A percentile compares a stretch with the other conserved stretches of the same genome.
phyloP scores from a whole-genome alignment of 2,888 invertebrate species.

The Torymus auratus region DNA sequence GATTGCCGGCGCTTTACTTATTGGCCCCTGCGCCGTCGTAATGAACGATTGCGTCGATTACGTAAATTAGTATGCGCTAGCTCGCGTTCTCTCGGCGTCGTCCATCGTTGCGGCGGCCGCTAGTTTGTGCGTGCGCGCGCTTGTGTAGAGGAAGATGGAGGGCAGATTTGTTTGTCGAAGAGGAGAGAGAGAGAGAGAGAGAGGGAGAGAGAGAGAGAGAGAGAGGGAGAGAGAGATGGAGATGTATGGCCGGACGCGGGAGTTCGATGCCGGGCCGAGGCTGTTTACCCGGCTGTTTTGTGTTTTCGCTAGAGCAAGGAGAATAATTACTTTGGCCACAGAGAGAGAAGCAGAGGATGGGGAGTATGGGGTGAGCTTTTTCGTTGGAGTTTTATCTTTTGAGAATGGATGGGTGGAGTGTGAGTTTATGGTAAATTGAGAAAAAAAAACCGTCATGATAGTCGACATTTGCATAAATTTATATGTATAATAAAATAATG shows the following conservation, averaged over 20 bases:
- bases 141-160: constrained; percentile 27
- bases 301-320: too few relatives aligned
- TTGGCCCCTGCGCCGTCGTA: constrained; percentile 38
- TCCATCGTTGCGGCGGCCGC: not conserved
- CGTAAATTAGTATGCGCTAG: constrained; percentile 55
- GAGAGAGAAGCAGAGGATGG: too few relatives aligned
- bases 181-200: constrained; percentile 27
- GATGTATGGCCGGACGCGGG: constrained; percentile 3
- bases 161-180: constrained; percentile 51
- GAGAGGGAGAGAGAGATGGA: constrained; percentile 27
- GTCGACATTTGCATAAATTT: too few relatives aligned
- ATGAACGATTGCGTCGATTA: constrained; percentile 57
- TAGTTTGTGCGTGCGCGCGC: too few relatives aligned
- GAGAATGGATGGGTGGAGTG: too few relatives aligned
- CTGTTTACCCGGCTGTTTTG: too few relatives aligned
- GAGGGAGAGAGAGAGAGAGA: constrained; percentile 22
- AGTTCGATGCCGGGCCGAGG: not conserved
- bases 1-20: constrained; percentile 49
- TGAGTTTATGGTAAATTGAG: too few relatives aligned
- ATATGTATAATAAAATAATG: too few relatives aligned
- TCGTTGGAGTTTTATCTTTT: too few relatives aligned
- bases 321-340: too few relatives aligned
- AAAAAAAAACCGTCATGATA: too few relatives aligned
- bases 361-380: too few relatives aligned
- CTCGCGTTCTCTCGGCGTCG: constrained; percentile 13